Conservation (phyloP, 2,113 vertebrate genomes). For the Mionectes macconnelli region DNA sequence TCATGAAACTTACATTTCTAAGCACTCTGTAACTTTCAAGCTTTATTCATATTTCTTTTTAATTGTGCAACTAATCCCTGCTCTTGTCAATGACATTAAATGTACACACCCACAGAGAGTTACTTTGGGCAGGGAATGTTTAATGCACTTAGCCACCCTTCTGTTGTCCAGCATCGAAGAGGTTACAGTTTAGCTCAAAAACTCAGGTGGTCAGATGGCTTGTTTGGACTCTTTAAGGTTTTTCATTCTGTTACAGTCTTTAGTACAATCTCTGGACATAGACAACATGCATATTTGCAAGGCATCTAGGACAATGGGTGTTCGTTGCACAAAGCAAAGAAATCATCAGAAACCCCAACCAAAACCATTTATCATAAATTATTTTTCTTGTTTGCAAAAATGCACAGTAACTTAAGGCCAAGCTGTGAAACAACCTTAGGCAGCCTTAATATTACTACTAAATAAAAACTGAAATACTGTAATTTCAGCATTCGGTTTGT, state of each 20-base stretch:
- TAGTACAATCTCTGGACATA: background rate
- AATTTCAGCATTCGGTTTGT: background rate
- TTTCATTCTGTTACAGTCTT: background rate
- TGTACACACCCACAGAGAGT: accelerated
- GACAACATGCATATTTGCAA: background rate
- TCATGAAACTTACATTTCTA: background rate
- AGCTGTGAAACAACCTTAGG: background rate
- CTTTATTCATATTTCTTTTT: background rate
- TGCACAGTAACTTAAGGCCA: background rate
- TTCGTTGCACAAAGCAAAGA: background rate
- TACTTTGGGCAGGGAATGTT: background rate
- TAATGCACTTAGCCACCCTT: background rate
- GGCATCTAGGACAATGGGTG: background rate
- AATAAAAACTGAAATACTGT: background rate
- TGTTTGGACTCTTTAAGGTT: background rate
- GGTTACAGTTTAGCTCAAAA: background rate
- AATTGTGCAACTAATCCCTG: background rate
- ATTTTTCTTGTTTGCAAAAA: background rate
- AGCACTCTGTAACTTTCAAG: background rate
- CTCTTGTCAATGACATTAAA: background rate
- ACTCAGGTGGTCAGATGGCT: background rate
- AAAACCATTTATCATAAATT: accelerated
- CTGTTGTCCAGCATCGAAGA: background rate
- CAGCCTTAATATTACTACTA: background rate
- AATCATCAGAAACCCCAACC: background rate